Evolutionary conservation across 1,140 invertebrate species (phyloP).

Genomic region (Listronotus oregonensis): DNA sequence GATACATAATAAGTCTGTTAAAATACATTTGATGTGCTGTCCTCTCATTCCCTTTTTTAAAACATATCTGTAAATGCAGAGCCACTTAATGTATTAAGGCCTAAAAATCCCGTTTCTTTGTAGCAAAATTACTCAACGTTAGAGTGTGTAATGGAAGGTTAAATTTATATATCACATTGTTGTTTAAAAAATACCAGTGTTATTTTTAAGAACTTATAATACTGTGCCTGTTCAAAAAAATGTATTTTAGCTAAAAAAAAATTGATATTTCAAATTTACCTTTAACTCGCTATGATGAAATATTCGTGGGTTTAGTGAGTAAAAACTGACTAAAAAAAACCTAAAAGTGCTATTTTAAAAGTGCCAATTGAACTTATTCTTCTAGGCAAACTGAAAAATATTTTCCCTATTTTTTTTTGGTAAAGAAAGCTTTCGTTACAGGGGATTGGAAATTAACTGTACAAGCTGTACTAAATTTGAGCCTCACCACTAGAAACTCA

Average conservation of each 20-base stretch:
- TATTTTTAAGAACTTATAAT: constrained; percentile 51
- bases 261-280: constrained; percentile 26
- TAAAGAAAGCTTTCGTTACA: constrained; percentile 3
- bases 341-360: constrained; percentile 54
- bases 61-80: no score
- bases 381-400: constrained; percentile 17
- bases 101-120: neutral
- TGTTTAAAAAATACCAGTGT: constrained; percentile 47
- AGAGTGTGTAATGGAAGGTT: constrained; percentile 15
- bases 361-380: constrained; percentile 48
- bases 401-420: neutral
- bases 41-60: no score
- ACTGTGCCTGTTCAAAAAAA: constrained; percentile 50
- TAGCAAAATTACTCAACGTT: neutral
- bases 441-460: neutral
- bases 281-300: constrained; percentile 6
- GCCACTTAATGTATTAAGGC: no score
- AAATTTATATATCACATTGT: constrained; percentile 48
- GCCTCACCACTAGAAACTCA: no score
- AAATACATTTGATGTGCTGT: no score
- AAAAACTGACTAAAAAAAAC: constrained; percentile 14
- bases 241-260: constrained; percentile 10
- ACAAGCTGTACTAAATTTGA: neutral
- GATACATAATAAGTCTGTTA: no score
- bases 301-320: constrained; percentile 6